Base-by-base conservation (phyloP, 2,888 invertebrate genomes). In the Orchesella flavescens region DNA sequence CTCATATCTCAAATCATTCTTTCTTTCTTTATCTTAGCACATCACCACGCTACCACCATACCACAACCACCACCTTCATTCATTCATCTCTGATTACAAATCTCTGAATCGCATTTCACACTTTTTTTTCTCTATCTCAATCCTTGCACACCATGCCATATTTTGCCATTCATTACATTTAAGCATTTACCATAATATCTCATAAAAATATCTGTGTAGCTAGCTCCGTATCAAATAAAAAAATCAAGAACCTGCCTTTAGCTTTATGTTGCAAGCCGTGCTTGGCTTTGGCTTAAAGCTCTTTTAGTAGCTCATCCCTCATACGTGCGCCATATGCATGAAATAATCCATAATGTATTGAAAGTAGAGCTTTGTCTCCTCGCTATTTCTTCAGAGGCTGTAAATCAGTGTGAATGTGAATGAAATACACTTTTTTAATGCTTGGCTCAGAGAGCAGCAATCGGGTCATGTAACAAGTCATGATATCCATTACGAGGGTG, bases 381-480 rank as follows among this genome's bases (percentile, higher is more conserved):
- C n/a, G n/a, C 34, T 53, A 53, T 17, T 53, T 17, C 17, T 53
- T 1, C 13, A 63, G 34, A 79, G 43, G 73, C 66, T 65, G 71
- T 73, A 79, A 72, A 72, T 79, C 72, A 65, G 24, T 19, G 43
- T 9, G 17, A 1, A 73, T 46, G 46, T 74, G 74, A 80, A 80
- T 80, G 80, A 80, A 80, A 68, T 68, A 66, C 44, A 24, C 7
- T 9, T 53, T 53, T 53, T 53, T 53, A 53, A 53, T n/a, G 53
- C 53, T 53, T 53, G 34, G 34, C 34, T 34, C 34, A 34, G 34
- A 34, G 34, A 34, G 66, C 66, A 55, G 76, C 34, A 44, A 68
- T 80, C 23, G 80, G 80, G 80, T 80, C 80, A 80, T 68, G 61
- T 80, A 80, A 61, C 80, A 80, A 80, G 80, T 74, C 80, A 80